Percentiles rank a stretch among this genome's conserved stretches.
Evolutionary conservation across 2,888 invertebrate species (phyloP).

Genomic region (Chelonus formosanus): DNA sequence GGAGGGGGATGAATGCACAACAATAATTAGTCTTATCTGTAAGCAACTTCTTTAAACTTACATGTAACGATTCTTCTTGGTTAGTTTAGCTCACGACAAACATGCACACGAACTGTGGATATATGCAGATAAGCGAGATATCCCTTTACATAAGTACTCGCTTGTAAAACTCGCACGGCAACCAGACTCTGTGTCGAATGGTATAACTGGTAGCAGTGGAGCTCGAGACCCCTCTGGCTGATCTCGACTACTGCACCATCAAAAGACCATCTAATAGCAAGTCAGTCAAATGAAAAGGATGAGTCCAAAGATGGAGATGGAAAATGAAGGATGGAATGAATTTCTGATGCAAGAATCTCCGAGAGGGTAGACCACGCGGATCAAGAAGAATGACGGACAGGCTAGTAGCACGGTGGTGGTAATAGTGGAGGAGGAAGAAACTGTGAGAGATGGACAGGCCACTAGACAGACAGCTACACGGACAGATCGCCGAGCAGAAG

Average conservation of each 20-base stretch:
- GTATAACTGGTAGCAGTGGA: not conserved
- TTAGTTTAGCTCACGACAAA: slow-evolving; percentile 36
- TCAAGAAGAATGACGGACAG: slow-evolving; percentile 57
- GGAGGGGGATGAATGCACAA: slow-evolving; percentile 41
- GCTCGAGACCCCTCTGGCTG: not conserved
- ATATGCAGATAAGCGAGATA: slow-evolving; percentile 39
- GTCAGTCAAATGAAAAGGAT: slow-evolving; percentile 38
- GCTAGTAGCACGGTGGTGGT: slow-evolving; percentile 45
- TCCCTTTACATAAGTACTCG: slow-evolving; percentile 29
- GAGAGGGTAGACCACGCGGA: slow-evolving; percentile 57
- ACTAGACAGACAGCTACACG: slow-evolving; percentile 48
- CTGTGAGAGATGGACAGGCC: slow-evolving; percentile 54
- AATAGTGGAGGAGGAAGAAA: slow-evolving; percentile 41
- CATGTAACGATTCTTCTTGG: slow-evolving; percentile 42
- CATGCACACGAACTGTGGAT: slow-evolving; percentile 40
- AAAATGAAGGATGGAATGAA: slow-evolving; percentile 49
- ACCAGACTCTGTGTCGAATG: not conserved
- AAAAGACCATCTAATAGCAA: slow-evolving; percentile 48
- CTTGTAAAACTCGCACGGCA: slow-evolving; percentile 26
- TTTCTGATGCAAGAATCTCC: slow-evolving; percentile 54
- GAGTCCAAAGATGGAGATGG: slow-evolving; percentile 35
- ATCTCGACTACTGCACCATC: slow-evolving; percentile 28
- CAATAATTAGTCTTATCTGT: slow-evolving; percentile 58
- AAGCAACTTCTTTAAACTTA: slow-evolving; percentile 38
- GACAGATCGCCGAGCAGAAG: slow-evolving; percentile 41